Conservation (phyloP, 64 coral and sea anemone genomes). For the Catalaphyllia jardinei region DNA sequence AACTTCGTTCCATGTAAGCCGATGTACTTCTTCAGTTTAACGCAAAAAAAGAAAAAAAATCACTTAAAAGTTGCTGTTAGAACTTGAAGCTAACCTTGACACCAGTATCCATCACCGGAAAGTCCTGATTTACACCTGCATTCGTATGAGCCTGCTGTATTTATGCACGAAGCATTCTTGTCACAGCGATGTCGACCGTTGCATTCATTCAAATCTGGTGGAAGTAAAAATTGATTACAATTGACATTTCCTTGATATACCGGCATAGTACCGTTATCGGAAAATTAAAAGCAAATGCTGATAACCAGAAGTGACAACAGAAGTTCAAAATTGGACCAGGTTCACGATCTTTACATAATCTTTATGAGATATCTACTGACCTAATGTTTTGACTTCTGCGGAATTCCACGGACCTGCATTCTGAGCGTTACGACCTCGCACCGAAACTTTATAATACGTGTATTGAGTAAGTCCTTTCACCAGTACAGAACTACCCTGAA, state of each 20-base stretch:
- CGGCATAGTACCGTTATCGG: too few relatives aligned
- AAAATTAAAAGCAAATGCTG: too few relatives aligned
- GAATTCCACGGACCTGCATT: constrained; percentile 56
- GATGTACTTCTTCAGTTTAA: too few relatives aligned
- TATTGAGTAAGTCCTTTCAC: constrained; percentile 44
- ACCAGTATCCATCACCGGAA: constrained; percentile 56
- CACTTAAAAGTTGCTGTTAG: neutral
- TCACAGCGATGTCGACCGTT: constrained; percentile 23
- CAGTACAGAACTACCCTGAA: neutral
- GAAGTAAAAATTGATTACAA: neutral
- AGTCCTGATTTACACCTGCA: constrained; percentile 65
- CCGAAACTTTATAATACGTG: constrained; percentile 39
- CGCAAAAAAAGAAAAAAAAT: too few relatives aligned
- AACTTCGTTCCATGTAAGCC: too few relatives aligned
- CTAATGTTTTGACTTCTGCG: constrained; percentile 15
- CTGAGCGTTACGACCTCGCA: constrained; percentile 57
- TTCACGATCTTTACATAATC: too few relatives aligned
- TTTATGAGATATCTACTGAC: constrained; percentile 12
- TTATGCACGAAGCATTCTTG: constrained; percentile 51
- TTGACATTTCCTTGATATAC: neutral
- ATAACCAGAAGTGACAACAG: neutral
- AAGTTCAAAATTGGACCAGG: too few relatives aligned
- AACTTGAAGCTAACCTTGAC: constrained; percentile 48
- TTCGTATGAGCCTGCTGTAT: constrained; percentile 49
- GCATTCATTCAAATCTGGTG: constrained; percentile 71